Conservation (phyloP, 2,797 vertebrate genomes). For the Echiichthys vipera region DNA sequence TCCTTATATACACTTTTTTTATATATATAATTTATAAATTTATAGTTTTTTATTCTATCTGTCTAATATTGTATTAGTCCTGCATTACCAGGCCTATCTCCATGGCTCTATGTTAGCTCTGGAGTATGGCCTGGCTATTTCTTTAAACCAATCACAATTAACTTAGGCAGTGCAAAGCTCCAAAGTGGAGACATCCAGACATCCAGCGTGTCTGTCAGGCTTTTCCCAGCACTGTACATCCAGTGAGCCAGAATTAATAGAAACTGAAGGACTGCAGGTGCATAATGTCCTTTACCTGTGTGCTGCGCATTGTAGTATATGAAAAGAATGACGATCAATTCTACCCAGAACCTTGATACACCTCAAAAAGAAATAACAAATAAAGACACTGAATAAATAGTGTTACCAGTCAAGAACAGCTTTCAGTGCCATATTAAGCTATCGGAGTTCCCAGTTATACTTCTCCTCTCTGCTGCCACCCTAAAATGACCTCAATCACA, state of each 20-base stretch:
- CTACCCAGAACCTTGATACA: neutral
- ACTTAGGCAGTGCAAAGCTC: too few species aligned
- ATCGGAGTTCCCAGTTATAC: neutral
- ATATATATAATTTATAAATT: neutral
- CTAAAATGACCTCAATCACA: constrained; percentile 29
- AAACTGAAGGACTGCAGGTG: neutral
- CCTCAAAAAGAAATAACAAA: neutral
- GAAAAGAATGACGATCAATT: neutral
- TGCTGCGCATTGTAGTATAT: neutral
- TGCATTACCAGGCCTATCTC: too few species aligned
- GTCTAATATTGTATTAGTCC: neutral
- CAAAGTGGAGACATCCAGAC: too few species aligned
- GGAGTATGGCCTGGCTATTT: too few species aligned
- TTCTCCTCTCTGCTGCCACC: neutral
- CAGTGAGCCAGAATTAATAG: too few species aligned
- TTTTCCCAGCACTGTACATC: too few species aligned
- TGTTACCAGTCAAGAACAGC: neutral
- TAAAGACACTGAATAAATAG: constrained; percentile 6
- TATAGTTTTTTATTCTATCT: neutral
- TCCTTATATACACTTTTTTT: too few species aligned
- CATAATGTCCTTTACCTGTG: neutral
- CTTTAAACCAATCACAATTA: too few species aligned
- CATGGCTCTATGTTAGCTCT: too few species aligned
- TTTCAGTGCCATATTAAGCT: neutral
- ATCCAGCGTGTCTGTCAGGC: too few species aligned